phyloP scores from a whole-genome alignment of 2,888 invertebrate genomes.

The Drosophila sordidula region DNA sequence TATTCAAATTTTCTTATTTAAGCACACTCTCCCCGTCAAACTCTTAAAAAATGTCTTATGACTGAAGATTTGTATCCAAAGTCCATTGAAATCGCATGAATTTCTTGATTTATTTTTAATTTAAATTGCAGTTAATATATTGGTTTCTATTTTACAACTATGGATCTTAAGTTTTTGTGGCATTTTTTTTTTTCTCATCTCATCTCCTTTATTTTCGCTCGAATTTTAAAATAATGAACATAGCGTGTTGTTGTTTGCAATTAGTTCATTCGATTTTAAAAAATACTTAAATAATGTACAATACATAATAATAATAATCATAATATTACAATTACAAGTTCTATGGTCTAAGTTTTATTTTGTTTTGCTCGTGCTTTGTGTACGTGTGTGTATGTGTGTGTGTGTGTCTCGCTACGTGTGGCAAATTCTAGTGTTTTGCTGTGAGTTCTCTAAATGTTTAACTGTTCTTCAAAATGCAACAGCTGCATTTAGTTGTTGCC shows the following conservation, averaged over 20 bases:
- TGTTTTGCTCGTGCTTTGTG: conserved; percentile 15
- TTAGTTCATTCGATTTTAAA: conserved; percentile 48
- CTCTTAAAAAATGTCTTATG: neutral
- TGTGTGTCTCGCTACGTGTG: conserved; percentile 20
- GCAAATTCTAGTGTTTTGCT: conserved; percentile 23
- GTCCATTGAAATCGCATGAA: conserved; percentile 40
- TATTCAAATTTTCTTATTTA: too few relatives aligned
- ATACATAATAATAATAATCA: conserved; percentile 41
- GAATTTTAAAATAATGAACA: conserved; percentile 39
- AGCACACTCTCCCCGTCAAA: too few relatives aligned
- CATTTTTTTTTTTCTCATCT: conserved; percentile 12
- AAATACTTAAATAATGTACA: conserved; percentile 67
- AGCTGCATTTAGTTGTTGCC: conserved; percentile 43
- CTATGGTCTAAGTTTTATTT: conserved; percentile 24
- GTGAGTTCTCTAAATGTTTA: conserved; percentile 29
- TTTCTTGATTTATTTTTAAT: conserved; percentile 47
- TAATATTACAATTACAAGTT: conserved; percentile 47
- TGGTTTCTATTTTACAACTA: conserved; percentile 50
- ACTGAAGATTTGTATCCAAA: conserved; percentile 29
- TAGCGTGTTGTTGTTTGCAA: conserved; percentile 24
- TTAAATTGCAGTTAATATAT: conserved; percentile 53
- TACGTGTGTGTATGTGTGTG: conserved; percentile 9
- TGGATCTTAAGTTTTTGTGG: conserved; percentile 36
- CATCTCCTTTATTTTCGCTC: conserved; percentile 10
- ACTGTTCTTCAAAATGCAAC: conserved; percentile 54